Evolutionary conservation across 2,888 invertebrate genomes (phyloP).

Genomic region (Lasioglossum leucozonium): DNA sequence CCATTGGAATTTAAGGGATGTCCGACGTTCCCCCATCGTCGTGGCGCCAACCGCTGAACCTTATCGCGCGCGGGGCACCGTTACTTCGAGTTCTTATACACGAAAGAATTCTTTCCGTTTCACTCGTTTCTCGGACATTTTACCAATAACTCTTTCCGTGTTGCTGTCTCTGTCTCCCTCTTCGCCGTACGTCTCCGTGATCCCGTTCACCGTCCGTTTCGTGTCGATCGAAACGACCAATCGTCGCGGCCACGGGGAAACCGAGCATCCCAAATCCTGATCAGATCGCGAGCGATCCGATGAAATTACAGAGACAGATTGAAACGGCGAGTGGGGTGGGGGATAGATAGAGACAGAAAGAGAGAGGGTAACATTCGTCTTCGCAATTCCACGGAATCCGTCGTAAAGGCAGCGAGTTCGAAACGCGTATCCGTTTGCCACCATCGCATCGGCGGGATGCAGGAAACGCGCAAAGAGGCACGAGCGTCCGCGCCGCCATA

Average conservation of each 20-base stretch:
- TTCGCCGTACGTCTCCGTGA: background rate
- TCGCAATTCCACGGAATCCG: background rate
- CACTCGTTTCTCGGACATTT: conserved; percentile 10
- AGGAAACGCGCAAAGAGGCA: conserved; percentile 29
- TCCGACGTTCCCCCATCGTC: conserved; percentile 40
- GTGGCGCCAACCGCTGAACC: conserved; percentile 69
- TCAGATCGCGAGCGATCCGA: background rate
- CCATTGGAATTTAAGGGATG: conserved; percentile 62
- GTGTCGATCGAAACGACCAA: background rate
- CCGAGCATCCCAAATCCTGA: no score
- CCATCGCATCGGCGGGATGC: conserved; percentile 1
- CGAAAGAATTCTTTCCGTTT: conserved; percentile 36
- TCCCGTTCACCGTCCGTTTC: background rate
- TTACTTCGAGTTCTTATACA: conserved; percentile 50
- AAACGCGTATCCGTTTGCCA: background rate
- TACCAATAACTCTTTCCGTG: conserved; percentile 1
- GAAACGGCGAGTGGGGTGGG: background rate
- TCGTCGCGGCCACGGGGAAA: background rate
- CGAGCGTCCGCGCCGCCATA: conserved; percentile 60
- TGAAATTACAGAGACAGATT: background rate
- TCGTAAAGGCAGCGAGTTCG: background rate
- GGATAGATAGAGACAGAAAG: background rate
- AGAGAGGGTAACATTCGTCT: background rate
- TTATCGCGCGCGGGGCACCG: conserved; percentile 67
- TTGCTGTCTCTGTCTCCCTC: background rate